Percentiles rank a stretch among this genome's conserved stretches.
These are phyloP conservation scores for Bemisia tabaci DNA, from an alignment of 1,140 invertebrate genomes.

Conservation along the genomic window DNA sequence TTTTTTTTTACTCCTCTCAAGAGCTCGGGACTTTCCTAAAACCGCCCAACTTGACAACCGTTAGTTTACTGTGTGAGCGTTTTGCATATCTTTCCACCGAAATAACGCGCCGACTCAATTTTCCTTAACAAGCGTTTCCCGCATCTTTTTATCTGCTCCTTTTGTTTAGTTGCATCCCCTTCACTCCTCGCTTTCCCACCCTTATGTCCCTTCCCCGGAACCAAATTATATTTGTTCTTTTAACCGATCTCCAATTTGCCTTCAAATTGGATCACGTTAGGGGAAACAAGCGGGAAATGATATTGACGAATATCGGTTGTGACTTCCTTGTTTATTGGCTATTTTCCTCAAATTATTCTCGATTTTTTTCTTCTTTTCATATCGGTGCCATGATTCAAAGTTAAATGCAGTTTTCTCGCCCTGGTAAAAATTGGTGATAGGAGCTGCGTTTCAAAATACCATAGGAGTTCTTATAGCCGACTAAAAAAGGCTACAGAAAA, in stretches of 20 bases:
- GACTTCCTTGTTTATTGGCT: background rate
- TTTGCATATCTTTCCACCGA: background rate
- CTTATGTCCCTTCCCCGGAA: background rate
- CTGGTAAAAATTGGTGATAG: too few relatives aligned
- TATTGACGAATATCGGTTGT: too few relatives aligned
- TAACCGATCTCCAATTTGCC: background rate
- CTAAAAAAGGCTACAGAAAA: too few relatives aligned
- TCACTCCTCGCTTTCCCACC: background rate
- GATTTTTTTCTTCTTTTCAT: background rate
- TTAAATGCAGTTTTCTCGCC: too few relatives aligned
- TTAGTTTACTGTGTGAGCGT: too few relatives aligned
- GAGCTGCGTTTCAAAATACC: too few relatives aligned
- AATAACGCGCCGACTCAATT: background rate
- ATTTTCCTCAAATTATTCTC: background rate
- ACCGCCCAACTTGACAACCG: too few relatives aligned
- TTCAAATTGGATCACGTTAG: background rate
- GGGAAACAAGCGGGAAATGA: background rate
- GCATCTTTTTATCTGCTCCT: background rate
- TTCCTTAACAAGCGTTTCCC: background rate
- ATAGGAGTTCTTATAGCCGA: too few relatives aligned
- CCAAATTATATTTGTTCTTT: background rate
- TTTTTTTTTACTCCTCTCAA: too few relatives aligned
- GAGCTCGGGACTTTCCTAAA: too few relatives aligned
- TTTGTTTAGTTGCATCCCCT: background rate
- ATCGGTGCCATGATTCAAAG: too few relatives aligned